phyloP scores from a whole-genome alignment of 1,140 invertebrate genomes.

The Bombus balteatus region DNA sequence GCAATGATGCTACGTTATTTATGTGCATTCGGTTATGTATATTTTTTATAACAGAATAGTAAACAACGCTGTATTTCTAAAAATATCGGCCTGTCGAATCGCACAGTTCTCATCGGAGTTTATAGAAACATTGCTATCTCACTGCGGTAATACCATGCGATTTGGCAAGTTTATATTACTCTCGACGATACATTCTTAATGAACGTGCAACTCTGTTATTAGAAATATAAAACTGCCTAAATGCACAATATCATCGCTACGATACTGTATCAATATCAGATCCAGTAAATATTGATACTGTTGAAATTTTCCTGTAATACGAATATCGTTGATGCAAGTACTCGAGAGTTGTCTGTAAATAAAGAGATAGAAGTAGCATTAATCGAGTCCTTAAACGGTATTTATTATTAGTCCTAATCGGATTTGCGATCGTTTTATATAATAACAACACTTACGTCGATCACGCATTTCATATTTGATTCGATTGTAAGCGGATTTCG shows the following conservation, averaged over 20 bases:
- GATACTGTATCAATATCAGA: not conserved
- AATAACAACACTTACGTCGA: not conserved
- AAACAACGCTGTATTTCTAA: not conserved
- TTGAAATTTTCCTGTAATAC: too few relatives aligned
- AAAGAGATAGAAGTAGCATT: not conserved
- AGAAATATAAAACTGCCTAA: not conserved
- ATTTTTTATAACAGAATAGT: not conserved
- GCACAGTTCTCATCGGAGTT: not conserved
- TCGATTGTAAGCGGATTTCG: slow-evolving; percentile 28
- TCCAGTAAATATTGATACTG: too few relatives aligned
- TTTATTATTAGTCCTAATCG: not conserved
- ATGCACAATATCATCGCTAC: not conserved
- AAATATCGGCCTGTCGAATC: too few relatives aligned
- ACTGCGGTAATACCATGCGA: not conserved
- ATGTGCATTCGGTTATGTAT: not conserved
- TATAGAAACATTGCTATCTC: not conserved
- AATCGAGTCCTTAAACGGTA: not conserved
- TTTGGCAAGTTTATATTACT: not conserved
- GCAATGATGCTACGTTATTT: too few relatives aligned
- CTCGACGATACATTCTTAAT: not conserved
- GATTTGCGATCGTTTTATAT: not conserved
- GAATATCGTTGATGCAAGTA: not conserved
- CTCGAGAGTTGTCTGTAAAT: too few relatives aligned
- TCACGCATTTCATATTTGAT: slow-evolving; percentile 16
- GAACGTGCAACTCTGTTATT: not conserved